Evolutionary conservation across 2,113 vertebrate species (phyloP), one percentile per base, ranked within the genome.

Genomic region (Psephotus haematonotus): DNA sequence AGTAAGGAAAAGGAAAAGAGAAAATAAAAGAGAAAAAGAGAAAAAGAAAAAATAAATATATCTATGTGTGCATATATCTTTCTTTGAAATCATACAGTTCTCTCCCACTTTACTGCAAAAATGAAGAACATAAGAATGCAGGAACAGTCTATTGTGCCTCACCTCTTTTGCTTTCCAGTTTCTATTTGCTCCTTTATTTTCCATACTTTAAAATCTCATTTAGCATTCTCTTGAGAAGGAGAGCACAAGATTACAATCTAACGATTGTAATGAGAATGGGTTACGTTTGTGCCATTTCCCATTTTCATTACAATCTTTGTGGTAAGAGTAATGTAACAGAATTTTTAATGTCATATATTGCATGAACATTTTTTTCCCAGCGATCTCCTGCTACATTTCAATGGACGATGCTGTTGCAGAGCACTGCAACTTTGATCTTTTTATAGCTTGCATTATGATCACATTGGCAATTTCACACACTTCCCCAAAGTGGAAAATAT

Each of bases 171-270:
- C 97, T 98, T 98, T 97, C 93, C 94, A 98, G 93, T 97, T 98
- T 98, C 98, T 97, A 97, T 97, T 98, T 97, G 96, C 95, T 97
- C 95, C 95, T 98, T 98, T 97, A 98, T 98, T 98, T 97, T 97
- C 97, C 97, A 97, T 98, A 97, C 97, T 98, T 98, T 98, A 98
- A 98, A 98, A 98, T 97, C 98, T 98, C 98, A 98, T 98, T 98
- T 98, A 98, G 97, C 97, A 97, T 98, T 97, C 98, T 98, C 98
- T 96, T 94, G 98, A 98, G 98, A 96, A 96, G 94, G 96, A 97
- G 95, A 98, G 97, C 98, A 97, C 88, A 95, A 98, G 98, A 98
- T 98, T 98, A 98, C 98, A 98, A 98, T 98, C 97, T 98, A 98
- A 98, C 96, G 84, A 97, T 97, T 98, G 97, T 98, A 98, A 98